phyloP scores from a whole-genome alignment of 1,140 invertebrate genomes.

The Saxidomus purpurata region DNA sequence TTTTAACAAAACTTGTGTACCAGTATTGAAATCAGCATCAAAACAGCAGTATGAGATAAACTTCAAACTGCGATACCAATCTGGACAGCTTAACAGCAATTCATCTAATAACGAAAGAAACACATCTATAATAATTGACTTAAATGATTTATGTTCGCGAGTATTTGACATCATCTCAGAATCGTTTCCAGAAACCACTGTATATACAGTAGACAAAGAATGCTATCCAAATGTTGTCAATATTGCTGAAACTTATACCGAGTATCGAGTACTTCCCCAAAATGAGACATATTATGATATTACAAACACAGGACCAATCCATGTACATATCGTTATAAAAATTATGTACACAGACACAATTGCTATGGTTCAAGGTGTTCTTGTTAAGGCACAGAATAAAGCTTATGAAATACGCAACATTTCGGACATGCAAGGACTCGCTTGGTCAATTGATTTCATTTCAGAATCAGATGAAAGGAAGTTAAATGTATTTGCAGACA shows the following conservation, averaged over 20 bases:
- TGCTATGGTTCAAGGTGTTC: neutral
- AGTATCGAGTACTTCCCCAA: neutral
- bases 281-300: neutral
- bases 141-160: neutral
- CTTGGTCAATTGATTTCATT: neutral
- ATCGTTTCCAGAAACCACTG: neutral
- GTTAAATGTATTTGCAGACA: neutral
- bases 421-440: neutral
- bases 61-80: neutral
- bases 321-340: neutral
- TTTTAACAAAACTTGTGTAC: neutral
- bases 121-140: neutral
- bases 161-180: neutral
- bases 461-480: neutral
- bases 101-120: neutral
- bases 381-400: neutral
- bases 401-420: neutral
- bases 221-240: neutral
- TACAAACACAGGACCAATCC: neutral
- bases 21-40: neutral
- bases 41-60: neutral
- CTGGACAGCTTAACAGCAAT: neutral
- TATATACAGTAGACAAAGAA: neutral
- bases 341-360: neutral
- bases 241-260: neutral